These are phyloP conservation scores for Holothuria glaberrima DNA, from an alignment of 35 echinoderm and acorn worm species.

Conservation along the genomic window DNA sequence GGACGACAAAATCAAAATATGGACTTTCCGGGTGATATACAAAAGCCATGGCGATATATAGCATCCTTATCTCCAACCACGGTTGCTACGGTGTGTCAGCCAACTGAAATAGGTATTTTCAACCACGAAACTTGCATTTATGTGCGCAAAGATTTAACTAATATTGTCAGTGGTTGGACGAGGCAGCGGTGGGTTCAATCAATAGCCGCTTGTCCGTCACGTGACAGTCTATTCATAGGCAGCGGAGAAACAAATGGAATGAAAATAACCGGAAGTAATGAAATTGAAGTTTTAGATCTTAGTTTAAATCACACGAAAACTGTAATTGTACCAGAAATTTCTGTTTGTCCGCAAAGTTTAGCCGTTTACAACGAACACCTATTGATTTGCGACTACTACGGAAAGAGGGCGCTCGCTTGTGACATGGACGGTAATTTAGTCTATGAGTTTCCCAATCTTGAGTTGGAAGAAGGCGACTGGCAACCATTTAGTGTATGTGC, in stretches of 20 bases:
- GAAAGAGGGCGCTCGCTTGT: constrained; percentile 31
- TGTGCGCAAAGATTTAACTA: neutral
- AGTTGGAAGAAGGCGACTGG: constrained; percentile 40
- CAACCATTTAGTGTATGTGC: constrained; percentile 41
- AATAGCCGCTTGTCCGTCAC: neutral
- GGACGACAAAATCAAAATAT: neutral
- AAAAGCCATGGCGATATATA: constrained; percentile 28
- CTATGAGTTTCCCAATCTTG: constrained; percentile 34
- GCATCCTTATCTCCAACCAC: neutral
- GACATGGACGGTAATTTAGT: neutral
- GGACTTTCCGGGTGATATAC: constrained; percentile 1
- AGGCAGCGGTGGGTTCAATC: constrained; percentile 31
- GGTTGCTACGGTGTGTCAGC: constrained; percentile 28
- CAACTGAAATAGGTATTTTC: constrained; percentile 12
- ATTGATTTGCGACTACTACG: constrained; percentile 45
- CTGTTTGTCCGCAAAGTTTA: constrained; percentile 2
- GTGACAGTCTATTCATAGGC: neutral
- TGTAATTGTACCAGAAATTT: neutral
- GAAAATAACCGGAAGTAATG: constrained; percentile 14
- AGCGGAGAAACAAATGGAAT: constrained; percentile 31
- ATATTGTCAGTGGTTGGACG: neutral
- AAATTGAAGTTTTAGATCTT: constrained; percentile 17
- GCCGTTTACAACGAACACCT: neutral
- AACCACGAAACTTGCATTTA: neutral
- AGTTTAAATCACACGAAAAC: constrained; percentile 9